phyloP scores from a whole-genome alignment of 1,140 invertebrate genomes.

The Leptinotarsa texana region DNA sequence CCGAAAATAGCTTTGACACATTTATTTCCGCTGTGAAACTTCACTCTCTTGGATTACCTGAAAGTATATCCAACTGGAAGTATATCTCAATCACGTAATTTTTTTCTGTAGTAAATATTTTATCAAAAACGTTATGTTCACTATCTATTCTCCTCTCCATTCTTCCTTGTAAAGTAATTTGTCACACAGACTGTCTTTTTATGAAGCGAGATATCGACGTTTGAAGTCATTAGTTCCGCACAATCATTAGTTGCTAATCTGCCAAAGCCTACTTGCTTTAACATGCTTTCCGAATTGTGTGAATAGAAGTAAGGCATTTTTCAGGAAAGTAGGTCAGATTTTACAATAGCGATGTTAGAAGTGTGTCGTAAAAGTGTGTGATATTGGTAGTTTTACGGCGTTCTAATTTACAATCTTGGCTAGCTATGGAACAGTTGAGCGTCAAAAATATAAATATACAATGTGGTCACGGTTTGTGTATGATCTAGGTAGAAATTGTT shows the following conservation, averaged over 20 bases:
- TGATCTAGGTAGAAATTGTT: no score
- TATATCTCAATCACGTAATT: no score
- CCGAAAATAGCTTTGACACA: no score
- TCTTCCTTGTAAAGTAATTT: not conserved
- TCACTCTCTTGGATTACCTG: no score
- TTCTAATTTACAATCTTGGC: not conserved
- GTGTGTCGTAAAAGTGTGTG: not conserved
- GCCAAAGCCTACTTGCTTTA: not conserved
- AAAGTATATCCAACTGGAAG: no score
- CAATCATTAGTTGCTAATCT: constrained; percentile 3
- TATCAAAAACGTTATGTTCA: not conserved
- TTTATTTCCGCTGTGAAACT: no score
- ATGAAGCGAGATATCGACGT: not conserved
- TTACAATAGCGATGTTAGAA: not conserved
- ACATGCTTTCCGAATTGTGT: not conserved
- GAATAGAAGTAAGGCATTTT: constrained; percentile 2
- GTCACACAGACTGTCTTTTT: not conserved
- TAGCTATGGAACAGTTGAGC: not conserved
- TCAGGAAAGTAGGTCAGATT: not conserved
- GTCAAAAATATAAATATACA: not conserved
- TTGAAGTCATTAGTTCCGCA: not conserved
- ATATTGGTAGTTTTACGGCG: not conserved
- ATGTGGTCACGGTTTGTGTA: no score
- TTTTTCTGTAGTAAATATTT: no score
- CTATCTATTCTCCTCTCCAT: not conserved